Evolutionary conservation across 2,888 invertebrate species (phyloP), one percentile per base, ranked within the genome.

Genomic region (Platycheirus albimanus): DNA sequence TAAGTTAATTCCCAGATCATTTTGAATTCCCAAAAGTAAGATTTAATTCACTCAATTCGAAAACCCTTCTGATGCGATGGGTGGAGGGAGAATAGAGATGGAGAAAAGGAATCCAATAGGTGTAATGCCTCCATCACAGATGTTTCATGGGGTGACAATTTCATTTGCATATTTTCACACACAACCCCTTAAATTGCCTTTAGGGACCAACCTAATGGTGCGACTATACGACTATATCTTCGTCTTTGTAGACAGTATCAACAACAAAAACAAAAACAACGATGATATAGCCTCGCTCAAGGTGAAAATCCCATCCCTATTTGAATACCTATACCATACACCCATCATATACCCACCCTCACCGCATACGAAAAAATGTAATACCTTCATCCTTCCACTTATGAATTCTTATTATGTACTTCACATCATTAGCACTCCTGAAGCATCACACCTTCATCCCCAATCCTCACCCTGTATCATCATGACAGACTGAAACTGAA

Each of bases 321-420:
- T n/a, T n/a, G n/a, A n/a, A n/a, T n/a, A n/a, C n/a, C n/a, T n/a
- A n/a, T n/a, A n/a, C n/a, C n/a, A n/a, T n/a, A n/a, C n/a, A n/a
- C n/a, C n/a, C n/a, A n/a, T n/a, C n/a, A n/a, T n/a, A n/a, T n/a
- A n/a, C 3, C 43, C 49, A 33, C 24, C 24, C 24, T 24, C 24
- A n/a, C 24, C 6, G 3, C 24, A 8, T 19, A 45, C 8, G 36
- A 41, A 43, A 54, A 64, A 49, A 36, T 17, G 3, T 19, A 51
- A 43, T 28, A 56, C 49, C 49, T 80, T 64, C 30, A 81, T 76
- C 76, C 71, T 66, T 76, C 81, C 70, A 71, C 70, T 76, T 81
- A 71, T 76, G 76, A 71, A 81, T 76, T 76, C 71, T 61, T 76
- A 58, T 72, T 76, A 71, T 71, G 76, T 71, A 49, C 76, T 63